These are phyloP conservation scores for Meandrina meandrites DNA, from an alignment of 92 coral and sea anemone species.

Conservation along the genomic window DNA sequence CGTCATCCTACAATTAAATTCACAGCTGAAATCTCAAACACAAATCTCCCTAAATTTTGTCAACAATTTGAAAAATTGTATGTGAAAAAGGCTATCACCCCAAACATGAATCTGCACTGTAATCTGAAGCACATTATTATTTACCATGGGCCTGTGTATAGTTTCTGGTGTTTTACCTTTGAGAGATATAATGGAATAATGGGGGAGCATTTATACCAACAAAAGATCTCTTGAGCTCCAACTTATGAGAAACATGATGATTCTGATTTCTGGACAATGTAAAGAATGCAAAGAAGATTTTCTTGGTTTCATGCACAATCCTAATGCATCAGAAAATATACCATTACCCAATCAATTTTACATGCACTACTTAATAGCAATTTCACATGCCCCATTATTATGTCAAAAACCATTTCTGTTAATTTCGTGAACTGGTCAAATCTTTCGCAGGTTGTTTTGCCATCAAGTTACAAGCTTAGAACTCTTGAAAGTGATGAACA, in stretches of 20 bases:
- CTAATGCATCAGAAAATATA: not conserved
- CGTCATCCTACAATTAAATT: too few species aligned
- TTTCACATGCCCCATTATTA: too few species aligned
- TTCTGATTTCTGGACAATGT: constrained; percentile 36
- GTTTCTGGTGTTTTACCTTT: constrained; percentile 57
- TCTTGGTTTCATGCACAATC: not conserved
- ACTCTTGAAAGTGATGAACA: constrained; percentile 57
- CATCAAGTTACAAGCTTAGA: constrained; percentile 44
- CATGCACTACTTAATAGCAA: too few species aligned
- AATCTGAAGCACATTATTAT: constrained; percentile 51
- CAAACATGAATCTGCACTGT: constrained; percentile 68
- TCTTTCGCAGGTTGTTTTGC: constrained; percentile 32
- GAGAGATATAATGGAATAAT: constrained; percentile 54
- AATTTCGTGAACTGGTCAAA: constrained; percentile 45
- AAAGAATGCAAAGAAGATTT: not conserved
- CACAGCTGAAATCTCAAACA: too few species aligned
- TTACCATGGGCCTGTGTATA: constrained; percentile 54
- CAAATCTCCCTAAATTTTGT: constrained; percentile 55
- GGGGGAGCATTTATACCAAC: too few species aligned
- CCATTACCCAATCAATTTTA: not conserved
- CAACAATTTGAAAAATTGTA: constrained; percentile 54
- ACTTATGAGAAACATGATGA: constrained; percentile 50
- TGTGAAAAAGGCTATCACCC: constrained; percentile 52
- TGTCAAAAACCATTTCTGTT: not conserved
- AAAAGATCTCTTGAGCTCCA: too few species aligned